Base-by-base conservation (phyloP, 2,797 vertebrate genomes). In the Centroberyx gerrardi region DNA sequence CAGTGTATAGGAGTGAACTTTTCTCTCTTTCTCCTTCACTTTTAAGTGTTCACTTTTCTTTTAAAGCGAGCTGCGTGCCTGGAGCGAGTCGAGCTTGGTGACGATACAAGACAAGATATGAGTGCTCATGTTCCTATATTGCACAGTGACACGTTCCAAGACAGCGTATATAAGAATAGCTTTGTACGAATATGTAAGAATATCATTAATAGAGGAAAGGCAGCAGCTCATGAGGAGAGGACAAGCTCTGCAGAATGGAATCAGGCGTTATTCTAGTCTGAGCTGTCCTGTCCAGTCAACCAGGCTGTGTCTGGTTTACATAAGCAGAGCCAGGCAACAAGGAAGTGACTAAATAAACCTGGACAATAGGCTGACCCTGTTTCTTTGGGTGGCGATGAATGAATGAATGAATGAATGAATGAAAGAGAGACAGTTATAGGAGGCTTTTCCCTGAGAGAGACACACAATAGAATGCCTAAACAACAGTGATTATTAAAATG, bases 231-330 rank as follows among this genome's bases (percentile, higher is more conserved):
- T 46, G 72, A 78, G 62, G 27, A 61, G 77, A 22, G 40, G 42
- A 42, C n/a, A 36, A 27, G 40, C 68, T 76, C 36, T 53, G 63
- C 36, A 56, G 77, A 66, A 75, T 60, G 62, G 66, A 86, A 80
- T 81, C 78, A 66, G 80, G 53, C 63, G 8, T 61, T 53, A 61
- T 87, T 81, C 51, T 79, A 48, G 75, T 87, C 87, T 62, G 82
- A 86, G 83, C 69, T 87, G 81, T 61, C 51, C n/a, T 66, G 79
- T 82, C 82, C 42, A 44, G 76, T 91, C 77, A 85, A 74, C 76
- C 49, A 62, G 71, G 66, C 62, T 78, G 83, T 80, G 83, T 80
- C 73, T 81, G 84, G 81, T 89, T 91, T 88, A 82, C 85, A 86
- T 78, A 82, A 85, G 77, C 58, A 51, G 65, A 63, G 64, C 22